phyloP scores from a whole-genome alignment of 2,888 invertebrate species.

The Plebejus anna region DNA sequence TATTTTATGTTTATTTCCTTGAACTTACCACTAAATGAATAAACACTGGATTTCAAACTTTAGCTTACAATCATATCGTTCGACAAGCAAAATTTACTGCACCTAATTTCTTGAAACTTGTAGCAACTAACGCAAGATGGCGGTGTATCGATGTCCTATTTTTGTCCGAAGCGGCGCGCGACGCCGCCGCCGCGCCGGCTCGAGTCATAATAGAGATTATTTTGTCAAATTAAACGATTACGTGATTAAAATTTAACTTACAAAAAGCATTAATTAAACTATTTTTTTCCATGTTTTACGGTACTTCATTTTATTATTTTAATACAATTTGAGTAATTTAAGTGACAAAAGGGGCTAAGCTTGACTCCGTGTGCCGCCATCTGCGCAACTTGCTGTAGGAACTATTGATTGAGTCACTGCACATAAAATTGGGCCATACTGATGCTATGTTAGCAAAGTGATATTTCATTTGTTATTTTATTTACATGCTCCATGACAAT shows the following conservation, averaged over 20 bases:
- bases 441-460: conserved; percentile 20
- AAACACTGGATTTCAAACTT: conserved; percentile 55
- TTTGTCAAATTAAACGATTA: conserved; percentile 6
- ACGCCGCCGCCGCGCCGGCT: conserved; percentile 35
- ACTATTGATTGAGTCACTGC: conserved; percentile 28
- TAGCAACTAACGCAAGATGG: conserved; percentile 70
- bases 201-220: conserved; percentile 38
- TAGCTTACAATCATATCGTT: conserved; percentile 45
- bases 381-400: conserved; percentile 43
- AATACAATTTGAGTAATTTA: not conserved
- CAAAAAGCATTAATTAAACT: not conserved
- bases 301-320: not conserved
- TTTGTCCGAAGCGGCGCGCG: conserved; percentile 34
- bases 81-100: conserved; percentile 54
- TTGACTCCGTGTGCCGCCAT: conserved; percentile 58
- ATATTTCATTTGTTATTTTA: conserved; percentile 28
- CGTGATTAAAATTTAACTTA: not conserved
- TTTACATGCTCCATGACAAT: conserved; percentile 46
- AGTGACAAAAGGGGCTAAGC: conserved; percentile 23
- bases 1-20: conserved; percentile 48
- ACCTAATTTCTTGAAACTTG: conserved; percentile 62
- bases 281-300: not conserved
- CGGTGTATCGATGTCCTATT: conserved; percentile 59
- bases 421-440: conserved; percentile 17
- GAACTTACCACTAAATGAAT: conserved; percentile 64